Base-by-base conservation (phyloP, 92 coral and sea anemone genomes). In the Desmophyllum pertusum region DNA sequence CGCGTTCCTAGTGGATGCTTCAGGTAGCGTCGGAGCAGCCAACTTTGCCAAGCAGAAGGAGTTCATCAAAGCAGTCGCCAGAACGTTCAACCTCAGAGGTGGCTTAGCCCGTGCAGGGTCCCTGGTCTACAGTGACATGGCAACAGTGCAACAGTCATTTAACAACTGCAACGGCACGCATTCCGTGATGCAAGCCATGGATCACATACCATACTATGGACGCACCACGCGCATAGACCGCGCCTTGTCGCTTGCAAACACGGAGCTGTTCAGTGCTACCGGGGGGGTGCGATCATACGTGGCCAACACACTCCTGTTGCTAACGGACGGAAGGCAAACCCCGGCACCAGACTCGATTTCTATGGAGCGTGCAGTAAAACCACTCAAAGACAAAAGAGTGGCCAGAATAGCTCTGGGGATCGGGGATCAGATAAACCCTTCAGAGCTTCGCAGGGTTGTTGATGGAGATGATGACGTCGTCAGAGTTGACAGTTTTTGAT, bases 281-380 rank as follows among this genome's bases (percentile, higher is more conserved):
- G 84, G 87, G 13, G 93, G 94, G 0, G 87, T 88, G 59, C 80
- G 97, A 65, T 89, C 93, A 3, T 78, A 92, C 59, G 91, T 80
- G 15, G 72, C 97, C 33, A 92, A 88, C 48, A 79, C 89, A 13
- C 74, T 93, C 39, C 75, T 93, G 48, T 70, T 95, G 29, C 78
- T 95, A 13, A 91, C 98, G 35, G 93, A 95, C 83, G 98, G 97
- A 25, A 85, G 76, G 75, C 96, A 94, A 84, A 87, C 87, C 37
- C 68, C 48, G 23, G 86, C 84, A 21, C 86, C 89, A 1, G 95
- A 85, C 40, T 79, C 86, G 38, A 59, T 85, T 36, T 81, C 95
- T 15, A 84, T 92, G 57, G 85, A 80, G 55, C 78, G 75, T 27
- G 93, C 95, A 39, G 95, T 85, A 3, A 75, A 62, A 52, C 86